Base-by-base conservation (phyloP, 2,113 vertebrate species). In the Hemiscyllium ocellatum region DNA sequence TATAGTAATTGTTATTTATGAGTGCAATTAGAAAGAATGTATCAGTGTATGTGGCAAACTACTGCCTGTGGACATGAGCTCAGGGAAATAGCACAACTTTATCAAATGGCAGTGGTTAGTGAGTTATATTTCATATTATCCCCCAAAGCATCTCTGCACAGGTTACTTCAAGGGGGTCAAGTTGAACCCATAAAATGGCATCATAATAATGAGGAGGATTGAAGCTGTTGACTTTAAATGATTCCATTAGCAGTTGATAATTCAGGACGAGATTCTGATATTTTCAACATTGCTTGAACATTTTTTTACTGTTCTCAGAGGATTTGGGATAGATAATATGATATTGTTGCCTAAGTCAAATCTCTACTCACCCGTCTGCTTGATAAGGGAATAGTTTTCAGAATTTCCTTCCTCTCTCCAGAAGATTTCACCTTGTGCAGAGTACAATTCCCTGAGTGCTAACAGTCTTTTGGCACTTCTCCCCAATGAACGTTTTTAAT, bases 61-160 rank as follows among this genome's bases (percentile, higher is more conserved):
- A 90, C 87, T 90, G 87, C 52, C 52, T 90, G 50, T 90, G 87
- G 87, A 90, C 87, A 90, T 61, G 26, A 90, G 87, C 87, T 90
- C 87, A 90, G 87, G 87, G 87, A 90, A 90, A 90, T n/a, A 90
- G 29, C 61, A 52, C 52, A 90, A 90, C 87, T 90, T 90, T 90
- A 61, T 90, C 87, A 90, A 61, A 90, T 90, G 87, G 87, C 87
- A 90, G 87, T 56, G 87, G 52, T 61, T 90, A 90, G 3, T 90
- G 87, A 90, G 29, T 56, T 90, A 52, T 26, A 33, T 90, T 90
- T 90, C 26, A n/a, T 52, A 90, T 6, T 65, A 61, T 90, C 5
- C 52, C 52, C 87, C 87, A 29, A 90, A 17, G 29, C 50, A 90
- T 65, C 87, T 90, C 87, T 56, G 24, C 86, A 50, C 86, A 61